Base-by-base conservation (phyloP, 64 coral and sea anemone genomes). In the Actinia equina region DNA sequence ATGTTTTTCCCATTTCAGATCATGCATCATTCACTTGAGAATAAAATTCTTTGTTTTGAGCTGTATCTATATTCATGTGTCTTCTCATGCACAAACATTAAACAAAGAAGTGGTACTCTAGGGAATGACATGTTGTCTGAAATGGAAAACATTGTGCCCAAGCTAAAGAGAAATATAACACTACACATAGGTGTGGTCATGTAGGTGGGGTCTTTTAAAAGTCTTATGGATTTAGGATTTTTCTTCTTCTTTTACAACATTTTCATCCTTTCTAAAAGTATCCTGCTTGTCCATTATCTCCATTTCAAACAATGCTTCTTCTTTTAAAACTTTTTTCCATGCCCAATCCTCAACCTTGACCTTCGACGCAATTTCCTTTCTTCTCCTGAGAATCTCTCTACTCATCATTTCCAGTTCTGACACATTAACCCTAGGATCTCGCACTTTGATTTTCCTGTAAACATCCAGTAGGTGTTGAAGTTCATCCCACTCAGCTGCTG, bases 361-460 rank as follows among this genome's bases (percentile, higher is more conserved):
- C 49, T 81, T 81, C 17, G 52, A 52, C 17, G 17, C 78, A 0
- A 81, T 81, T 52, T 81, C 78, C 78, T 81, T 81, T 52, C 78
- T 44, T 52, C 78, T 81, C 15, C 78, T 16, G 6, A 81, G 78
- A 81, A 52, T 81, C 43, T 81, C 78, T 52, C 44, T 44, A 7
- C 43, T 81, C 78, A 81, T 81, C 78, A 81, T 81, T 81, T 81
- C 78, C 44, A 81, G 78, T 81, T 81, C 78, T 6, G 78, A 81
- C 2, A 81, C 14, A 52, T 81, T 81, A 49, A 81, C 78, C 18
- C 45, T 81, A 18, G 78, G 78, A 52, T 81, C 78, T 44, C 6
- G 42, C 17, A 81, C 78, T 81, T 81, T 81, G 17, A 81, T 52
- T 81, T 81, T 81, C 16, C 78, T 81, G 78, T 81, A 81, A 6